A percentile compares a stretch with the other conserved stretches of the same genome.
These are phyloP conservation scores for Syrrhaptes paradoxus DNA, from an alignment of 2,113 vertebrate genomes.

Conservation along the genomic window DNA sequence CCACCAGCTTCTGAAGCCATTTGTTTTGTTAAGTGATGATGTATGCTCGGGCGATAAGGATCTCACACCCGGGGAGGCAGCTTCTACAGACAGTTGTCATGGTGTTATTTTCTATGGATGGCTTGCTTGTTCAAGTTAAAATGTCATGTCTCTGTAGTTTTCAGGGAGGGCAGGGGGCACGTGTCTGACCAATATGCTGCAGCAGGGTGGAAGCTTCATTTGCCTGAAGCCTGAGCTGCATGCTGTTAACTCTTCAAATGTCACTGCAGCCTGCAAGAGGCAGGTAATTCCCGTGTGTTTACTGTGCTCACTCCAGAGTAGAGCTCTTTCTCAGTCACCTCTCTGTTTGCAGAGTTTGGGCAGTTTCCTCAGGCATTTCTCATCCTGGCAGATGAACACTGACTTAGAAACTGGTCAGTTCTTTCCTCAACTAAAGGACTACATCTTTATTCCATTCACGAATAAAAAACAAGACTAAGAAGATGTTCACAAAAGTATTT, in stretches of 20 bases:
- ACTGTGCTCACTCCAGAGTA: fast-evolving
- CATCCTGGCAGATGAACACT: neutral
- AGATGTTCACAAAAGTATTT: too few relatives aligned
- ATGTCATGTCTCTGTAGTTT: slow-evolving; percentile 2
- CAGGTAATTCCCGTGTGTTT: neutral
- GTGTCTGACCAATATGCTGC: neutral
- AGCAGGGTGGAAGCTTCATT: neutral
- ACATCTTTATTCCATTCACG: neutral
- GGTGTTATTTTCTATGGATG: neutral
- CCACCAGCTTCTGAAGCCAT: neutral
- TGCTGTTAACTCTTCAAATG: neutral
- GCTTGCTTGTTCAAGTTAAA: neutral
- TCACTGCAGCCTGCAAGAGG: neutral
- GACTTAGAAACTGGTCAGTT: neutral
- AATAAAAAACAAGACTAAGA: neutral
- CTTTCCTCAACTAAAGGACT: fast-evolving
- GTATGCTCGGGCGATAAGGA: too few relatives aligned
- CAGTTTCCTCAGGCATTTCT: neutral
- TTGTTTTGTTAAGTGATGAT: neutral
- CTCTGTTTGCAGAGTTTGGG: neutral
- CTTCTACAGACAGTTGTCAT: neutral
- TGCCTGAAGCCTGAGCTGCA: neutral
- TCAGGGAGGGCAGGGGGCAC: neutral
- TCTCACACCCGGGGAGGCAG: neutral
- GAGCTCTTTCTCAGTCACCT: neutral